A percentile compares a stretch with the other conserved stretches of the same genome.
Evolutionary conservation across 2,888 invertebrate genomes (phyloP).

Genomic region (Trissonchulus sp.): DNA sequence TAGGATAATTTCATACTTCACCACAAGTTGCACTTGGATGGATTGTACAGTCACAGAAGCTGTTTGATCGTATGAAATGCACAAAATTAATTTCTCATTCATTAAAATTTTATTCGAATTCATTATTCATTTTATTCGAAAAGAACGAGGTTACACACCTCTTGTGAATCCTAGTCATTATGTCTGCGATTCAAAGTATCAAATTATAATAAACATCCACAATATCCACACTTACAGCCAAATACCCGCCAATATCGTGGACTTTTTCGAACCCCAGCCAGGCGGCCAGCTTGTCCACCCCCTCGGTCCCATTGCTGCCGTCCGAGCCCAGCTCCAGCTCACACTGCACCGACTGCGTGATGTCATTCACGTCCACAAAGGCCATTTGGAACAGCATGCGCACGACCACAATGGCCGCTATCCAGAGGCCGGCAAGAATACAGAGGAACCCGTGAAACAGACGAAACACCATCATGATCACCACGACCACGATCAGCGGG

Average conservation of each 20-base stretch:
- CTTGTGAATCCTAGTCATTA: no score
- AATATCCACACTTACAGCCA: background rate
- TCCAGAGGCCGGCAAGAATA: slow-evolving; percentile 39
- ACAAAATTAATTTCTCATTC: no score
- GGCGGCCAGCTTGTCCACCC: background rate
- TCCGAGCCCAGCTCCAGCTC: background rate
- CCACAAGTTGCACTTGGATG: no score
- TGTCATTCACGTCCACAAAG: slow-evolving; percentile 16
- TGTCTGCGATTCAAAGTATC: no score
- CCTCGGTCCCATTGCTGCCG: background rate
- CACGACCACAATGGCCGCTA: slow-evolving; percentile 37
- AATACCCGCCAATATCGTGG: background rate
- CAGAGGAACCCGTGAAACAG: slow-evolving; percentile 42
- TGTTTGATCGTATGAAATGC: no score
- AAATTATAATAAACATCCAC: no score
- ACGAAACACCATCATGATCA: slow-evolving; percentile 51
- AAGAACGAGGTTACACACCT: no score
- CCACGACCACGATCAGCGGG: slow-evolving; percentile 54
- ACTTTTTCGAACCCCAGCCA: slow-evolving; percentile 9
- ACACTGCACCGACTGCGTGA: background rate
- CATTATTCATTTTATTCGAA: no score
- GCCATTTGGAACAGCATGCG: slow-evolving; percentile 30
- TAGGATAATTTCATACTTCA: no score
- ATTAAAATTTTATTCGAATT: no score
- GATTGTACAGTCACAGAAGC: no score